Evolutionary conservation across 2,797 vertebrate genomes (phyloP), one percentile per base, ranked within the genome.

Genomic region (Naso thynnoides): DNA sequence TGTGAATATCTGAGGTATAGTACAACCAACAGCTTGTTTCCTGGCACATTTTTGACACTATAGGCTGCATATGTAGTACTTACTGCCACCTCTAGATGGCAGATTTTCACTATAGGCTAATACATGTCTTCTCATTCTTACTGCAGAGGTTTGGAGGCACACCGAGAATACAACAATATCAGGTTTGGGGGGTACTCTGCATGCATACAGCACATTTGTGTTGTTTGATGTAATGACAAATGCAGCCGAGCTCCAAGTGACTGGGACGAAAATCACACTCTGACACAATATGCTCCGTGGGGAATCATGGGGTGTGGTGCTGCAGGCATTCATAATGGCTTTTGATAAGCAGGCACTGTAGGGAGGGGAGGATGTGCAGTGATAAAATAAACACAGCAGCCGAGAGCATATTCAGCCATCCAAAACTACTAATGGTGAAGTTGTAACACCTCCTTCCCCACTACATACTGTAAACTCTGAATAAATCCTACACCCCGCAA

Each of bases 21-120:
- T 11, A 6, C 18, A 1, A 49, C 44, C 14, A 21, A 42, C 23
- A 49, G 8, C 10, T 33, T 2, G 36, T 48, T 57, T 36, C 8
- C 1, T 8, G 16, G 31, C 1, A 44, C 31, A 36, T 41, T 29
- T 8, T 29, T 8, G 15, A 48, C 39, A 67, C 21, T 42, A 47
- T 68, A 31, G 3, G 16, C 2, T 44, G 15, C 5, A 56, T 1
- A 8, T 69, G 76, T 42, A 70, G 36, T 70, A 29, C 27, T 38
- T 6, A n/a, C 19, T 67, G 73, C 45, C 55, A 59, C 89, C 92
- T 84, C 76, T 72, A 93, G 93, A 79, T 85, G 93, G 87, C 93
- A 79, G 50, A 56, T 65, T 86, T 83, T 52, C 52, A 68, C 57
- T 67, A 53, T 21, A 24, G 26, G 5, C 24, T 42, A 23, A 56